Percentiles rank a stretch among this genome's conserved stretches.
Evolutionary conservation across 1,140 invertebrate species (phyloP).

Genomic region (Drosophila sechellia): DNA sequence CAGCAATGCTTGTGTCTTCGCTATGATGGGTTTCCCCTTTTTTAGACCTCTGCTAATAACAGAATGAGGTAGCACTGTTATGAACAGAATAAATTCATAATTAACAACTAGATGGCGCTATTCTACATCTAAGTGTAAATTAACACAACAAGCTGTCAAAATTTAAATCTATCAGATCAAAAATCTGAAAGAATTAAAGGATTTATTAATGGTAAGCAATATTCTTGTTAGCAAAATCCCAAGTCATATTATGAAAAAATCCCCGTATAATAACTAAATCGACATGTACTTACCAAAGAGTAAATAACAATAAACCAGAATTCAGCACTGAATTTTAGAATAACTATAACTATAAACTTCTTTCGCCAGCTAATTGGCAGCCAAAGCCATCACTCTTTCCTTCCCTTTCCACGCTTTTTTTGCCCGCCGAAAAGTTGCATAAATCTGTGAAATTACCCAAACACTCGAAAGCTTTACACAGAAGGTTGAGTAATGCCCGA

Average conservation of each 20-base stretch:
- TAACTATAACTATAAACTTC: neutral
- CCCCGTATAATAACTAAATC: neutral
- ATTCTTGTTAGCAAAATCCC: too few species aligned
- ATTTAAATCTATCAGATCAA: too few species aligned
- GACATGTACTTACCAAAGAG: neutral
- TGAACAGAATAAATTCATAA: neutral
- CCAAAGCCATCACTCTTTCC: neutral
- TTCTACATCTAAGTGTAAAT: neutral
- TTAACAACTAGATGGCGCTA: neutral
- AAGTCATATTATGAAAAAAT: too few species aligned
- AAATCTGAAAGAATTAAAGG: too few species aligned
- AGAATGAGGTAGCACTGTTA: neutral
- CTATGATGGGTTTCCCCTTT: neutral
- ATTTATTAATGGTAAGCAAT: too few species aligned
- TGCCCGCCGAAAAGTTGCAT: slow-evolving; percentile 49
- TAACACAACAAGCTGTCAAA: neutral
- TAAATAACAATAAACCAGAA: too few species aligned
- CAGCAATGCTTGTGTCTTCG: neutral
- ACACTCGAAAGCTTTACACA: slow-evolving; percentile 47
- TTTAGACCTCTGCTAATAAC: neutral
- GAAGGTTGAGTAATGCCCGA: slow-evolving; percentile 30
- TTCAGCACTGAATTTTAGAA: neutral
- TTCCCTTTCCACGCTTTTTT: slow-evolving; percentile 4
- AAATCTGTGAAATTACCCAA: slow-evolving; percentile 64
- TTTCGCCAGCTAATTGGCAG: slow-evolving; percentile 31